Percentiles rank a stretch among this genome's conserved stretches.
phyloP scores from a whole-genome alignment of 2,888 invertebrate genomes.

The Heterodera filipjevi region DNA sequence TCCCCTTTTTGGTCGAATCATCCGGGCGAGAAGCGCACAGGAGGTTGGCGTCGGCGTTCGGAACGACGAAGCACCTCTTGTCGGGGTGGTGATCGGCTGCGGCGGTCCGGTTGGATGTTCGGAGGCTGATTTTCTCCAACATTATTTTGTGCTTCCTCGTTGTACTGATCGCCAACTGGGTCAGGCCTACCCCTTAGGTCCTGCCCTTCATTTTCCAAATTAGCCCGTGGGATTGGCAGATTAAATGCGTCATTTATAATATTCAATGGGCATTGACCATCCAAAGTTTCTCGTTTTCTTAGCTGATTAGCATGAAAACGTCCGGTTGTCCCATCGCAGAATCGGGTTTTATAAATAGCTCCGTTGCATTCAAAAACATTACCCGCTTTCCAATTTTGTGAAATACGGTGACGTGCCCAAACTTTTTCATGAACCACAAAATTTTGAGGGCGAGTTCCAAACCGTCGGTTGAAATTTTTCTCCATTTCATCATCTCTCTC shows the following conservation, averaged over 20 bases:
- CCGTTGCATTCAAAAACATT: neutral
- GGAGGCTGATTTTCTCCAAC: neutral
- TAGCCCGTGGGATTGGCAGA: neutral
- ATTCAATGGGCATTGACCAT: neutral
- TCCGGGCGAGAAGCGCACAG: conserved; percentile 7
- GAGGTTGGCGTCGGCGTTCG: neutral
- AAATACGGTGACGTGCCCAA: neutral
- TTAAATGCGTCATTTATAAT: neutral
- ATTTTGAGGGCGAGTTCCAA: neutral
- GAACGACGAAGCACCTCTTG: neutral
- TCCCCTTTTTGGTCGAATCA: neutral
- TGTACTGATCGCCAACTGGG: neutral
- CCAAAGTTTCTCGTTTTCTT: neutral
- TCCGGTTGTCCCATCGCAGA: neutral
- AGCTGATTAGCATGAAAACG: neutral
- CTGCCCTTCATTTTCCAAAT: neutral
- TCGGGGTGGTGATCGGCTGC: neutral
- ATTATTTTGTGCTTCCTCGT: neutral
- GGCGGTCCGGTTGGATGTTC: neutral
- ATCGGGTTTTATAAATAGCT: neutral
- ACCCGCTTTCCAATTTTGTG: neutral
- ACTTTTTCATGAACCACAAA: neutral
- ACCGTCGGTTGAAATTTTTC: neutral
- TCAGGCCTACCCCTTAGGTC: neutral
- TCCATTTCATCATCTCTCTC: conserved; percentile 66